Base-by-base conservation (phyloP, 2,797 vertebrate species). In the Sandelia bainsii region DNA sequence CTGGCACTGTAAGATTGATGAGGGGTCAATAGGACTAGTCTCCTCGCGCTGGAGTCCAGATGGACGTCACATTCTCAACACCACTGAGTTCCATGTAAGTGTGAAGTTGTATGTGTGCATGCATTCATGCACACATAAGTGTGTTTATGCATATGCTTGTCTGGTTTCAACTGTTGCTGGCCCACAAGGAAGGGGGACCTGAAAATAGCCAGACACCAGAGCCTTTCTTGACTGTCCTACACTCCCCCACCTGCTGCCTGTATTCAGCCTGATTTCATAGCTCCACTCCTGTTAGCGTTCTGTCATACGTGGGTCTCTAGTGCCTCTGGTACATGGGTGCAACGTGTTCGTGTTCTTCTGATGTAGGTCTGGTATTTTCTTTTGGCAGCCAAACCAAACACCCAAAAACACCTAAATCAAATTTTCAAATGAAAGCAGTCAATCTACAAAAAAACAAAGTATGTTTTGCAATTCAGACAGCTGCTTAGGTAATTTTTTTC, bases 41-140 rank as follows among this genome's bases (percentile, higher is more conserved):
- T 95, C 96, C 42, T 98, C 98, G 0, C 96, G 96, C 84, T 99
- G 98, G 98, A 98, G 98, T 85, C 98, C 97, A 1, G 98, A 99
- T 9, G 97, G 97, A 79, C 97, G 98, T 94, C 98, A 99, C 95
- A 95, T 99, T 91, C 97, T 99, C 93, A 99, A 99, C 90, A 99
- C 98, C 37, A 97, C 97, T 0, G 98, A 99, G 90, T 99, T 99
- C 93, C 96, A 98, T 67, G 98, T 99, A 93, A 98, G 98, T 95
- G 91, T 89, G 83, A 92, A 86, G 81, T 90, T 88, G 80, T 71
- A 42, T 84, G 75, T 62, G 77, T 80, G 77, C 69, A 60, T 75
- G 77, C 75, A 77, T 87, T 86, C 85, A 75, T 80, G 69, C 34
- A 27, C 75, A 79, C 62, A 25, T 65, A 78, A 85, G 80, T 84